Base-by-base conservation (phyloP, 2,888 invertebrate genomes). In the Sepiola atlantica region DNA sequence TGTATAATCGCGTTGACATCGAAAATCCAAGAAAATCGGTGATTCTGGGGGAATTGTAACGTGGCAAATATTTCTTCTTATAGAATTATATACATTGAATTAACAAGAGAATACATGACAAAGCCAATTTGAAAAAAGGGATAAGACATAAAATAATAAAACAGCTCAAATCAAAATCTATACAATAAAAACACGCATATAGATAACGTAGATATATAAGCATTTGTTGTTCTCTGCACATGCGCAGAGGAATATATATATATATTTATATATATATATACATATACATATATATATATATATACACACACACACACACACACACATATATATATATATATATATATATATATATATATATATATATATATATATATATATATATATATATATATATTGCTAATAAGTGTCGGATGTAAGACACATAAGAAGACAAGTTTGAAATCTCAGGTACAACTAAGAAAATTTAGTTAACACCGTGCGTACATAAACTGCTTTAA, bases 381-480 rank as follows among this genome's bases (percentile, higher is more conserved):
- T 8, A 45, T 8, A 45, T 8, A 45, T 8, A 45, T 8, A 45
- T 8, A 45, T 45, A 45, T 45, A 45, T 45, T n/a, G n/a, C n/a
- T n/a, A n/a, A n/a, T n/a, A 28, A 77, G n/a, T 77, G 77, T n/a
- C n/a, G 77, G 77, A 77, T 77, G 77, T n/a, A n/a, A 77, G 32
- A 77, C n/a, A 77, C 77, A 32, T 18, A 21, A 77, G 77, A 21
- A 77, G 77, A 77, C n/a, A n/a, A 77, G n/a, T 32, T n/a, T 77
- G n/a, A n/a, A 77, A 77, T n/a, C 32, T n/a, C 77, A 77, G n/a
- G n/a, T 77, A 77, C 77, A 77, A 77, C 77, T 77, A 77, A 16
- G n/a, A n/a, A 77, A 77, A 77, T 77, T 77, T 77, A 77, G 77
- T 77, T 77, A 77, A 77, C 77, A 77, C 77, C 77, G 77, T 77